Base-by-base conservation (phyloP, 2,113 vertebrate genomes). In the Tragelaphus buxtoni region DNA sequence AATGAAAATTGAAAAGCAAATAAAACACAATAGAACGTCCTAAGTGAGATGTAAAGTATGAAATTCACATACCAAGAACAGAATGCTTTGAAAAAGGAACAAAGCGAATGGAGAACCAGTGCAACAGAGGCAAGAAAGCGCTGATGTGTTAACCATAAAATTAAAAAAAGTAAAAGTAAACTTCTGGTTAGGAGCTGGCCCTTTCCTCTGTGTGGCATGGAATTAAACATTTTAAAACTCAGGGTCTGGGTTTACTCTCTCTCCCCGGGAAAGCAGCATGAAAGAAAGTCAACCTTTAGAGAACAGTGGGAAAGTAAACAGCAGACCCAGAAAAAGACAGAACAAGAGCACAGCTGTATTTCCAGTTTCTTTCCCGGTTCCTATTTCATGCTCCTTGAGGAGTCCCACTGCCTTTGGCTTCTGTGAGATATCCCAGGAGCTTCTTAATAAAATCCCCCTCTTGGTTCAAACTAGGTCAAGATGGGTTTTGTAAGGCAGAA, bases 391-490 rank as follows among this genome's bases (percentile, higher is more conserved):
- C 49, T 93, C 24, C 85, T 94, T 87, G 90, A 93, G 79, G 93
- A 58, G 26, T 39, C n/a, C 51, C n/a, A 47, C 74, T 65, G 83
- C 83, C 60, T 89, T 26, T 81, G 90, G 39, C 55, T 87, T 82
- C 74, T 89, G 42, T 65, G 92, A 96, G 83, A 81, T 72, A 72
- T 79, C 45, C 95, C n/a, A 14, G 63, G 49, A 96, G 69, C 92
- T 84, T 90, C 84, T 90, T 84, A 88, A 88, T 88, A 86, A 90
- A 90, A 82, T 69, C 63, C 30, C 58, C 79, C 9, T 96, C 69
- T 91, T 79, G 80, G 35, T 91, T 96, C 88, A 90, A 97, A 96
- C 28, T 58, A 85, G 84, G 96, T 85, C 95, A 96, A 90, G 87
- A 87, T 84, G 55, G 18, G 80, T 96, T 97, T 97, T 58, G 47